These are phyloP conservation scores for Atrichornis clamosus DNA, from an alignment of 2,113 vertebrate species.

Conservation along the genomic window DNA sequence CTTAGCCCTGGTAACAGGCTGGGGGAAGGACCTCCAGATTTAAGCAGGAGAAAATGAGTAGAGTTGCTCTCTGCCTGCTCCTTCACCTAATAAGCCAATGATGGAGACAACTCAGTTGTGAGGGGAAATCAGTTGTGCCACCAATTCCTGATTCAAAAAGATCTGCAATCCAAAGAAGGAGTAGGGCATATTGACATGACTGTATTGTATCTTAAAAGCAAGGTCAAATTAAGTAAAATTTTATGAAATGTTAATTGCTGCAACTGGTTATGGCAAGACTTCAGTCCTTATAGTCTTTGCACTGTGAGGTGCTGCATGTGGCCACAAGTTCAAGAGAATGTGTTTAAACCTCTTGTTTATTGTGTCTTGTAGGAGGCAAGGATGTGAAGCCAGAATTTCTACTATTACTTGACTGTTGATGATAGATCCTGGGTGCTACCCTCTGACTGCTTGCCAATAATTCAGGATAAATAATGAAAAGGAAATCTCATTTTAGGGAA, in stretches of 20 bases:
- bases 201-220: background rate
- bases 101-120: background rate
- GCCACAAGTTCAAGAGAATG: background rate
- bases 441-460: background rate
- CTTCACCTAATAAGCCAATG: background rate
- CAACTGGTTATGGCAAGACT: background rate
- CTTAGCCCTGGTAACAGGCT: background rate
- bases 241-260: background rate
- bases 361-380: background rate
- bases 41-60: background rate
- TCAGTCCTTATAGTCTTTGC: background rate
- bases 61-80: background rate
- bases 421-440: background rate
- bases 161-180: background rate
- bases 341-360: background rate
- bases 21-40: background rate
- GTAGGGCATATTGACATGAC: background rate
- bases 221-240: background rate
- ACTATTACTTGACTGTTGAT: background rate
- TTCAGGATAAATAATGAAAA: slow-evolving; percentile 38
- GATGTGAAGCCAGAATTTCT: background rate
- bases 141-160: background rate
- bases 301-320: background rate
- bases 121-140: background rate
- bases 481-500: background rate